Evolutionary conservation across 1,140 invertebrate genomes (phyloP).

Genomic region (Sipha flava): DNA sequence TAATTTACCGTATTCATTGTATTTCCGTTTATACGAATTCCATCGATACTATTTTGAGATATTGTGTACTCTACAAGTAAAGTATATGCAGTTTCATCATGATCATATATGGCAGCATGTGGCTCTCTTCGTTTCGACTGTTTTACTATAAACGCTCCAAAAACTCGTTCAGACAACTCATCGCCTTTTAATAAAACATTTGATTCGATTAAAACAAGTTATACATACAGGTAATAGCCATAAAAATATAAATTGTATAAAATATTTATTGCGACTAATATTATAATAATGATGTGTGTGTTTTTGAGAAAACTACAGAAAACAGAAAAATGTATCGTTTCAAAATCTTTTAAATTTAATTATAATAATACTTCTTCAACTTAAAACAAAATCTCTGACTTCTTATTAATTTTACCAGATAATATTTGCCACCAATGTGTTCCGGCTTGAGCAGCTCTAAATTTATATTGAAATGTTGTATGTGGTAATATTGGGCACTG

Average conservation of each 20-base stretch:
- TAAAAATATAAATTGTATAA: not conserved
- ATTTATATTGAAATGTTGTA: conserved; percentile 74
- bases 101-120: conserved; percentile 61
- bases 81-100: conserved; percentile 66
- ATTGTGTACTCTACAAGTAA: conserved; percentile 42
- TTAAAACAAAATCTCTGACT: no score
- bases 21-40: conserved; percentile 55
- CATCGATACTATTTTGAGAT: conserved; percentile 41
- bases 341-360: no score
- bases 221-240: not conserved
- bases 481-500: conserved; percentile 75
- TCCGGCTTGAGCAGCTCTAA: conserved; percentile 58
- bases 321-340: no score
- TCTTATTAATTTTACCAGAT: not conserved
- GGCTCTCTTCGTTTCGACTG: conserved; percentile 60
- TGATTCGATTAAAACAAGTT: not conserved
- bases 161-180: conserved; percentile 65
- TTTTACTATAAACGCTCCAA: conserved; percentile 69
- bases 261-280: no score
- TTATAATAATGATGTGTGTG: no score
- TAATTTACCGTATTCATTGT: conserved; percentile 36
- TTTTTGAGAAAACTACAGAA: no score
- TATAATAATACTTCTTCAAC: no score
- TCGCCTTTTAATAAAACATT: conserved; percentile 45
- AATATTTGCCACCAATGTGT: conserved; percentile 62